Evolutionary conservation across 2,113 vertebrate genomes (phyloP).

Genomic region (Ramphastos sulfuratus): DNA sequence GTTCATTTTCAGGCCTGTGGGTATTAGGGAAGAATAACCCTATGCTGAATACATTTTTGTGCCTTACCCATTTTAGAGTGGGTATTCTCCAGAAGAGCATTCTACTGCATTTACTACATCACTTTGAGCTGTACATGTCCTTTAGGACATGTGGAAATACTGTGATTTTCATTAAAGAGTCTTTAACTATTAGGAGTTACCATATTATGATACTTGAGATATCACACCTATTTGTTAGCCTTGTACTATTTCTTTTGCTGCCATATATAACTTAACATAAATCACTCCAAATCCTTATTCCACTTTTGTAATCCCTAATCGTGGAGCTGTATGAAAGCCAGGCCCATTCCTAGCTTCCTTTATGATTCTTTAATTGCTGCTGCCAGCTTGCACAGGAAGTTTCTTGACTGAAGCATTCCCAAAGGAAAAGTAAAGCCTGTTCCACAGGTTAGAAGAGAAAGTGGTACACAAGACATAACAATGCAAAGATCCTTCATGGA

Average conservation of each 20-base stretch:
- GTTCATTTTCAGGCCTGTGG: neutral
- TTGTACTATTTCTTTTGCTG: neutral
- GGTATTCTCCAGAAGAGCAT: neutral
- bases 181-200: neutral
- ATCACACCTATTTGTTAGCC: neutral
- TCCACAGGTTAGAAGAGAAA: neutral
- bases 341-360: neutral
- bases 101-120: neutral
- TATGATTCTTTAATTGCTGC: constrained; percentile 7
- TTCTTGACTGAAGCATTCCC: constrained; percentile 6
- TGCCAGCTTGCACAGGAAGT: neutral
- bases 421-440: neutral
- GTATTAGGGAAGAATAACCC: neutral
- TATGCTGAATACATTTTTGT: neutral
- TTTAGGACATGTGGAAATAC: neutral
- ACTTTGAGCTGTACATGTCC: neutral
- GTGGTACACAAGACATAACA: neutral
- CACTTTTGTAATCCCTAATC: neutral
- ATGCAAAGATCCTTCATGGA: neutral
- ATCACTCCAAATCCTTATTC: neutral
- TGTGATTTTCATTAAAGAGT: neutral
- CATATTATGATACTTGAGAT: neutral
- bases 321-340: neutral
- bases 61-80: neutral
- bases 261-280: neutral